These are phyloP conservation scores for Chloroclystis v-ata DNA, from an alignment of 2,888 invertebrate species.

Conservation along the genomic window DNA sequence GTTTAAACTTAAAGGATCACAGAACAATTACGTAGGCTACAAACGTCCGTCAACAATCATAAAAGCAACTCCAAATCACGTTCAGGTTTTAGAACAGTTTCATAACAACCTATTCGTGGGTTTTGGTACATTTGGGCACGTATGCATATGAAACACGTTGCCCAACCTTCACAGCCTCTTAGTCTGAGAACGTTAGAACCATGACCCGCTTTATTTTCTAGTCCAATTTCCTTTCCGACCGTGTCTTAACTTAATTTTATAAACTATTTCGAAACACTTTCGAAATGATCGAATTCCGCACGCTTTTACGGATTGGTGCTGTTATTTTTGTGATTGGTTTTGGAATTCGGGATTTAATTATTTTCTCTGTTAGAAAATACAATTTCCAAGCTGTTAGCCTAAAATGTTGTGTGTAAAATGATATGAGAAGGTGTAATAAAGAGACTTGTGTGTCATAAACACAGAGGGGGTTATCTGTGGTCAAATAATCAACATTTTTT, in stretches of 20 bases:
- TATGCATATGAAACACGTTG: conserved; percentile 37
- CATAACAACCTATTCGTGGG: background rate
- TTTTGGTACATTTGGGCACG: conserved; percentile 27
- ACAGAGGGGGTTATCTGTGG: too few species aligned
- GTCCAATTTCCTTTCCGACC: conserved; percentile 64
- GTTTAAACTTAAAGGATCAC: too few species aligned
- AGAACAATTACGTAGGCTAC: too few species aligned
- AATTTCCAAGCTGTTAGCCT: too few species aligned
- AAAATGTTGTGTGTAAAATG: too few species aligned
- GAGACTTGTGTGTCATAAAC: too few species aligned
- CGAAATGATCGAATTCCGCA: conserved; percentile 52
- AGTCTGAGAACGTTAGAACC: conserved; percentile 51
- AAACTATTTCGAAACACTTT: conserved; percentile 60
- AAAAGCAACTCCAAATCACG: background rate
- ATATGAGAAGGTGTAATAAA: too few species aligned
- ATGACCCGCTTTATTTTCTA: conserved; percentile 65
- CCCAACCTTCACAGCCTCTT: conserved; percentile 44
- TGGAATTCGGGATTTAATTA: background rate
- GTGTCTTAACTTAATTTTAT: conserved; percentile 58
- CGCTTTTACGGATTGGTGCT: conserved; percentile 41
- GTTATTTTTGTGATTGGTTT: conserved; percentile 13
- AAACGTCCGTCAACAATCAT: too few species aligned
- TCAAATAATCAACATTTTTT: too few species aligned
- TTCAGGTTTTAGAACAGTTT: background rate
- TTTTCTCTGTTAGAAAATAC: too few species aligned